Percentiles rank a stretch among this genome's conserved stretches.
These are phyloP conservation scores for Miichthys miiuy DNA, from an alignment of 2,797 vertebrate genomes.

Conservation along the genomic window DNA sequence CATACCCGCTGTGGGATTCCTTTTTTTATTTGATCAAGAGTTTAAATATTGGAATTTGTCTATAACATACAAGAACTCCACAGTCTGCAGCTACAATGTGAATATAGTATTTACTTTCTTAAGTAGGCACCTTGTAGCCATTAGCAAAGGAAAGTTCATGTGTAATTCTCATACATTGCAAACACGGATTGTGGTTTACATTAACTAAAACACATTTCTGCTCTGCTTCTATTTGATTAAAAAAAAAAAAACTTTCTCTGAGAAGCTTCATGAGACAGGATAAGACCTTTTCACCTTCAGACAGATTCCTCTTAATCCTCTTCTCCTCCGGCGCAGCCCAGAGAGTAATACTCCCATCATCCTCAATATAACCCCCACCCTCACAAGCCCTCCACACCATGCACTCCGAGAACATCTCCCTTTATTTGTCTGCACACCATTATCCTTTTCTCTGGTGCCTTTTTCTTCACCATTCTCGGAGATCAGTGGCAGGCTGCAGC, in stretches of 20 bases:
- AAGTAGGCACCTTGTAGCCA: background rate
- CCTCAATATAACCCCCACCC: slow-evolving; percentile 34
- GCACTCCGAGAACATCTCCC: slow-evolving; percentile 42
- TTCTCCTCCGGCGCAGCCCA: slow-evolving; percentile 47
- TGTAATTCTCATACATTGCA: background rate
- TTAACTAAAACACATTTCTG: background rate
- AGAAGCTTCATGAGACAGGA: slow-evolving; percentile 39
- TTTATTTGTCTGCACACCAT: slow-evolving; percentile 50
- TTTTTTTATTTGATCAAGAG: background rate
- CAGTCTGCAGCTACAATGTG: background rate
- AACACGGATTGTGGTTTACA: background rate
- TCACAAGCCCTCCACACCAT: slow-evolving; percentile 29
- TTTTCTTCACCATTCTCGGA: slow-evolving; percentile 40
- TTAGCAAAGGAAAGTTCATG: background rate
- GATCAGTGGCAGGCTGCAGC: slow-evolving; percentile 30
- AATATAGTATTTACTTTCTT: background rate
- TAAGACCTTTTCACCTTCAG: slow-evolving; percentile 66
- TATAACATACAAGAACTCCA: background rate
- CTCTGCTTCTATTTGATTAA: slow-evolving; percentile 12
- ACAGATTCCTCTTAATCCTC: slow-evolving; percentile 69
- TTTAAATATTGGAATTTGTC: background rate
- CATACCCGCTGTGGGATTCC: background rate
- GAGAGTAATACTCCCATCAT: slow-evolving; percentile 66
- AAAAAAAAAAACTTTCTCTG: slow-evolving; percentile 9
- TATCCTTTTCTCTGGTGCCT: slow-evolving; percentile 34